These are phyloP conservation scores for Metallyticus violacea DNA, from an alignment of 2,888 invertebrate species.

Conservation along the genomic window DNA sequence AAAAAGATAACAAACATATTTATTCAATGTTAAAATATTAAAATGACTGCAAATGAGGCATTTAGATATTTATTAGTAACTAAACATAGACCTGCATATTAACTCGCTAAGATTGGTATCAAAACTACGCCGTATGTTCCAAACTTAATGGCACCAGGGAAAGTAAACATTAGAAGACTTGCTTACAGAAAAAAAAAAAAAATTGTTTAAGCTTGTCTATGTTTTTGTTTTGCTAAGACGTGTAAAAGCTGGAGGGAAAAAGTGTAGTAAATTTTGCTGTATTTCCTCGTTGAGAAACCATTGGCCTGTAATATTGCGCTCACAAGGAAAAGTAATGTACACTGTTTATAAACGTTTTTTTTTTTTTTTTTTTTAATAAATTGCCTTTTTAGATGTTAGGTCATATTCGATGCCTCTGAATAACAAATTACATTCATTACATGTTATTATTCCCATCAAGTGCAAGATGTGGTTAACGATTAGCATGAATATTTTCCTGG, in stretches of 20 bases:
- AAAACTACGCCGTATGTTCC: neutral
- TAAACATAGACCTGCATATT: no score
- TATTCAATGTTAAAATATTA: no score
- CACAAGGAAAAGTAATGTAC: neutral
- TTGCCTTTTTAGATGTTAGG: neutral
- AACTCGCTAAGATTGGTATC: no score
- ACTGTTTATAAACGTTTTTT: neutral
- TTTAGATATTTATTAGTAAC: no score
- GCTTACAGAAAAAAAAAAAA: neutral
- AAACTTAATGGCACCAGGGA: neutral
- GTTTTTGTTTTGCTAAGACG: neutral
- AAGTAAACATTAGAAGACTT: neutral
- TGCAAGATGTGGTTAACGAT: neutral
- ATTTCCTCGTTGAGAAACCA: neutral
- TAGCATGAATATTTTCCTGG: neutral
- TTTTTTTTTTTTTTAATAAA: no score
- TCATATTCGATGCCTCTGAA: neutral
- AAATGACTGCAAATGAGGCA: no score
- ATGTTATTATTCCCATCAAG: neutral
- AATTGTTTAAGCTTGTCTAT: neutral
- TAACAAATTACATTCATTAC: neutral
- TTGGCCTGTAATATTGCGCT: neutral
- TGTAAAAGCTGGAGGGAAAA: neutral
- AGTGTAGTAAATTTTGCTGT: neutral
- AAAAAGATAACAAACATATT: no score